Base-by-base conservation (phyloP, 2,888 invertebrate species). In the Drosophila putrida region DNA sequence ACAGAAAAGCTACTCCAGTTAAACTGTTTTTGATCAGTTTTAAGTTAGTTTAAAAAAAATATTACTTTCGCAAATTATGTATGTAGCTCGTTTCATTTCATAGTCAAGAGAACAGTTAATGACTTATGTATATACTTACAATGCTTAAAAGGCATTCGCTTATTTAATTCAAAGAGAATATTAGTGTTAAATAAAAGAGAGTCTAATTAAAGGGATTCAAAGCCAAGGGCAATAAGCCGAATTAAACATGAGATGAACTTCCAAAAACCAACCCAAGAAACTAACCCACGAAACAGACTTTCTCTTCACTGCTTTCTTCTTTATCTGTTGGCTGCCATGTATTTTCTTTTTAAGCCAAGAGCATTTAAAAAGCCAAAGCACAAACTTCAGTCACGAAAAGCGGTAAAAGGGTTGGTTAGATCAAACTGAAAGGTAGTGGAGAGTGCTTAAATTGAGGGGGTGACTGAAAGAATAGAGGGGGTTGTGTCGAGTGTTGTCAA, bases 401-500 rank as follows among this genome's bases (percentile, higher is more conserved):
- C 43, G 27, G 50, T 33, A 39, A 41, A 62, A 57, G 68, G 55
- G 68, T 68, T 62, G 55, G 8, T 50, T 9, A 55, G 38, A 38
- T 43, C 57, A 28, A 53, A 60, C 57, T 54, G 62, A 71, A 63
- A 50, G 60, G 59, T 46, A 54, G 63, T 33, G 27, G 44, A 4
- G 49, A 38, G 43, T 41, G 46, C 4, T 3, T 5, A 0, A 43
- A n/a, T 13, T 13, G 5, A 27, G 20, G 10, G 39, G 11, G 25
- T 20, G 4, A 35, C 20, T n/a, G 31, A 2, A 9, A 9, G n/a
- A 20, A 10, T 15, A 10, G 38, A 53, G 57, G 47, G 51, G 57
- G 46, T 35, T 73, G 51, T 67, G 67, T 75, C 63, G 67, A 60
- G 80, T 67, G 71, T 86, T 83, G 82, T 86, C 80, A 88, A 83